These are phyloP conservation scores for Lasiurus cinereus DNA, from an alignment of 2,113 vertebrate species.

Conservation along the genomic window DNA sequence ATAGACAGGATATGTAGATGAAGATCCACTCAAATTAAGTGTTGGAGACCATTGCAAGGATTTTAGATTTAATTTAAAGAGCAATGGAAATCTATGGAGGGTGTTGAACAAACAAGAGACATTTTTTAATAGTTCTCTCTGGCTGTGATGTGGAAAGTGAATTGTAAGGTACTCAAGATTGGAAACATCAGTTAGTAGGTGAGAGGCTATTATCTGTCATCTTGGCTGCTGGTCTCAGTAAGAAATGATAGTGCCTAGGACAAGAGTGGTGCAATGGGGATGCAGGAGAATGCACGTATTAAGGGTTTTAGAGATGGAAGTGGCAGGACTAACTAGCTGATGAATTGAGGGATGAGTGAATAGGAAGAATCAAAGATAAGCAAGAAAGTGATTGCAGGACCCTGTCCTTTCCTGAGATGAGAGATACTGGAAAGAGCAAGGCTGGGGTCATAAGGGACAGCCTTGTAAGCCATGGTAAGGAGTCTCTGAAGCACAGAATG, in stretches of 20 bases:
- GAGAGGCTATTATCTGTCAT: background rate
- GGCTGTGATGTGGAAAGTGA: background rate
- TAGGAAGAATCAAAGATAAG: background rate
- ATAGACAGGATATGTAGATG: background rate
- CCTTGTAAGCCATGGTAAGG: background rate
- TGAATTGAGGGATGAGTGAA: background rate
- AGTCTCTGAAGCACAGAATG: background rate
- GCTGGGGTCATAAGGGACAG: background rate
- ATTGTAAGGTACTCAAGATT: background rate
- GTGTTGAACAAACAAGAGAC: background rate
- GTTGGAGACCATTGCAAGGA: background rate
- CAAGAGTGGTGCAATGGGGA: background rate
- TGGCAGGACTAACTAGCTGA: background rate
- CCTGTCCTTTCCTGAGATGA: background rate
- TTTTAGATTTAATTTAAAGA: slow-evolving; percentile 20
- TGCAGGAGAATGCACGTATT: background rate
- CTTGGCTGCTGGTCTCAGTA: background rate
- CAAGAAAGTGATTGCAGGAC: background rate
- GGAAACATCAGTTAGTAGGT: background rate
- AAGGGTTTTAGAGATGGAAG: background rate
- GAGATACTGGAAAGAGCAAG: background rate
- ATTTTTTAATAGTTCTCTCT: background rate
- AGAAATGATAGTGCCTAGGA: background rate
- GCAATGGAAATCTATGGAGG: background rate
- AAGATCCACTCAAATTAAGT: background rate